phyloP scores from a whole-genome alignment of 35 echinoderm and acorn worm species.

The Diadema setosum region DNA sequence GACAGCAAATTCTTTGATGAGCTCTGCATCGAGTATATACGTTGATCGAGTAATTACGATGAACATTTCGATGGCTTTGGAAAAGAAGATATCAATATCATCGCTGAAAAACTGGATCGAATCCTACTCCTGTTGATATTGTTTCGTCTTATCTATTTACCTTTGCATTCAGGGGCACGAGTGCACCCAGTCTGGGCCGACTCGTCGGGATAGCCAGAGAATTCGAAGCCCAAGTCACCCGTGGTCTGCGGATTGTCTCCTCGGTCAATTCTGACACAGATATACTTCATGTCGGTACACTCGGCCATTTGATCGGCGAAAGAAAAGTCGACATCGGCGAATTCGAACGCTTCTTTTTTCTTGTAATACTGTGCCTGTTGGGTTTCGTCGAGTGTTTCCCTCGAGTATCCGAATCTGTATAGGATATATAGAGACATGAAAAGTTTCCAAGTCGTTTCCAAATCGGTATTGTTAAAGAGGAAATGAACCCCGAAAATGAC shows the following conservation, averaged over 20 bases:
- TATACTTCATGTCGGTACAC: not conserved
- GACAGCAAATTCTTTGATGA: too few relatives aligned
- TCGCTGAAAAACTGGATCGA: too few relatives aligned
- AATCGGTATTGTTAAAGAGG: too few relatives aligned
- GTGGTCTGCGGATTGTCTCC: constrained; percentile 11
- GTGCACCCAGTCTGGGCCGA: not conserved
- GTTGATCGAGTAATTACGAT: too few relatives aligned
- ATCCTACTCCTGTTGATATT: too few relatives aligned
- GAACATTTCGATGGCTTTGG: too few relatives aligned
- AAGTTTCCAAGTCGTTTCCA: too few relatives aligned
- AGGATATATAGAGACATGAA: not conserved
- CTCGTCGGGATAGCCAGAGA: constrained; percentile 5
- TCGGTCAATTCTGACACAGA: constrained; percentile 10
- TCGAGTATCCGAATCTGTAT: constrained; percentile 16
- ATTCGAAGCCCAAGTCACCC: not conserved
- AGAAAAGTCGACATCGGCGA: constrained; percentile 8
- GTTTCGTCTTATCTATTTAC: too few relatives aligned
- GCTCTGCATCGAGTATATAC: too few relatives aligned
- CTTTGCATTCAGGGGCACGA: not conserved
- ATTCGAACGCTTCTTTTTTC: not conserved
- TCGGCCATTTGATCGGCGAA: not conserved
- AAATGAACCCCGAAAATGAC: too few relatives aligned
- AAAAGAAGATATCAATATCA: too few relatives aligned
- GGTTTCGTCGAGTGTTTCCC: constrained; percentile 22
- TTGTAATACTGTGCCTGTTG: constrained; percentile 17